Evolutionary conservation across 37 sponge, comb jelly and placozoan species (phyloP), one percentile per base, ranked within the genome.

Genomic region (Bolinopsis microptera): DNA sequence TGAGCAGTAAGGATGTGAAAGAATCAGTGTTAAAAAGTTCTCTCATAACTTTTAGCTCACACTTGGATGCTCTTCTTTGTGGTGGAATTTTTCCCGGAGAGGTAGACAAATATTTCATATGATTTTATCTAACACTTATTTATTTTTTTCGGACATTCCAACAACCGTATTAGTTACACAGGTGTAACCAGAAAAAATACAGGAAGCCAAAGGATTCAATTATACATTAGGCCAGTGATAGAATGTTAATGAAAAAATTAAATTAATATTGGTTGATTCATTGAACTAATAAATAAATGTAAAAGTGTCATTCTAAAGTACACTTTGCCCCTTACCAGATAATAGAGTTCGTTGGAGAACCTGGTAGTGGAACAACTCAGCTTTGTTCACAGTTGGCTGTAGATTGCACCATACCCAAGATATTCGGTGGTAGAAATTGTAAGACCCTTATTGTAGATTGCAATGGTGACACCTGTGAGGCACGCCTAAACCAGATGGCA

Each of bases 291-390:
- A n/a, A n/a, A n/a, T n/a, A n/a, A n/a, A n/a, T n/a, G n/a, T n/a
- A n/a, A n/a, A n/a, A n/a, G n/a, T n/a, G n/a, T n/a, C n/a, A n/a
- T n/a, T n/a, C n/a, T n/a, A n/a, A n/a, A n/a, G n/a, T n/a, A n/a
- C n/a, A n/a, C n/a, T n/a, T n/a, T n/a, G n/a, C n/a, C n/a, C n/a
- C n/a, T 48, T 13, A 48, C 5, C 61, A 86, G 90, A 41, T 86
- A 13, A 1, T 86, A 5, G 90, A 86, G 30, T 41, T 86, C 0
- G n/a, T 86, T 24, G 90, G 90, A 3, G 90, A 86, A 25, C 90
- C 90, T 24, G 61, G 90, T 23, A 86, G 90, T 86, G 90, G 90
- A 23, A 36, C 38, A 24, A 86, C 61, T 5, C 90, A 86, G 61
- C 90, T 86, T 8, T 86, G 90, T 34, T 22, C 39, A 28, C 90